Percentiles rank a stretch among this genome's conserved stretches.
These are phyloP conservation scores for Physella acuta DNA, from an alignment of 1,140 invertebrate genomes.

Conservation along the genomic window DNA sequence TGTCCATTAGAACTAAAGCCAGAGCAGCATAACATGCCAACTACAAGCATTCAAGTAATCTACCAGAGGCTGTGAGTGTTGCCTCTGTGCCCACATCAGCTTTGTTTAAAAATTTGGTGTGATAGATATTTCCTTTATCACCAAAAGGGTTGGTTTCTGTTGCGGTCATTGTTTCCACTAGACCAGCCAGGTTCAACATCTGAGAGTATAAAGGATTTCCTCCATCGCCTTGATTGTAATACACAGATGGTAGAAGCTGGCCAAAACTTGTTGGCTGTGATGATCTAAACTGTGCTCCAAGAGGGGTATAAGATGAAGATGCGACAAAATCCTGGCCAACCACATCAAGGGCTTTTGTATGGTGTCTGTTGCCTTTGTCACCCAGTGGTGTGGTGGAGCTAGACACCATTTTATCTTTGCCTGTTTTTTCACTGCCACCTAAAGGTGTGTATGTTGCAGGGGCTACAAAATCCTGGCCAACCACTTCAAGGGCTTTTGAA, in stretches of 20 bases:
- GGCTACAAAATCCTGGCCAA: slow-evolving; percentile 8
- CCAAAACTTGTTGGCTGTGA: neutral
- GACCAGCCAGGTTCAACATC: slow-evolving; percentile 7
- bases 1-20: too few species aligned
- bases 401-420: neutral
- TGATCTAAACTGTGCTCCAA: neutral
- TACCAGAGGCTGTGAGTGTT: too few species aligned
- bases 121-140: slow-evolving; percentile 24
- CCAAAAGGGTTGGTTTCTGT: slow-evolving; percentile 7
- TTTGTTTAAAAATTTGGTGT: slow-evolving; percentile 17
- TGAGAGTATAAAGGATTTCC: slow-evolving; percentile 12
- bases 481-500: slow-evolving; percentile 24
- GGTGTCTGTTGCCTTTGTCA: slow-evolving; percentile 17
- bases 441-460: neutral
- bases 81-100: too few species aligned
- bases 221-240: too few species aligned
- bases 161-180: slow-evolving; percentile 9
- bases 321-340: slow-evolving; percentile 4
- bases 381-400: neutral
- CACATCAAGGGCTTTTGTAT: slow-evolving; percentile 21
- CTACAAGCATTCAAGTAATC: too few species aligned
- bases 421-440: too few species aligned
- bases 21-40: too few species aligned
- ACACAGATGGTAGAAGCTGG: too few species aligned
- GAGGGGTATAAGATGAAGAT: neutral